Evolutionary conservation across 2,797 vertebrate species (phyloP), one percentile per base, ranked within the genome.

Genomic region (Tragelaphus oryx): DNA sequence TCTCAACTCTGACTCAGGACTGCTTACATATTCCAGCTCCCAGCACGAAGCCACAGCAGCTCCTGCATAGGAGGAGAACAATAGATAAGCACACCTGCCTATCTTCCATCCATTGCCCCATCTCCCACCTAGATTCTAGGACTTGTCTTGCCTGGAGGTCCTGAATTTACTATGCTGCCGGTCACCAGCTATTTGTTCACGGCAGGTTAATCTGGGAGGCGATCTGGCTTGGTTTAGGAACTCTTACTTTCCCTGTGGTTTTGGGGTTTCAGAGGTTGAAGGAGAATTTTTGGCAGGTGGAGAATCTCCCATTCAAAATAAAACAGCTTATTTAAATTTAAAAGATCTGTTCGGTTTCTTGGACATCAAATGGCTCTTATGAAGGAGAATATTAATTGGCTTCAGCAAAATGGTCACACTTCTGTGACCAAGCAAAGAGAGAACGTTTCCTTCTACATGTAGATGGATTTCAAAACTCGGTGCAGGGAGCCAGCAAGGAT

Each of bases 261-360:
- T 96, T 71, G 78, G 44, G 92, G 55, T 91, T 95, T 96, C 87
- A 88, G 44, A 88, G 37, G 26, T 92, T 95, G 57, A 74, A 94
- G 84, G 96, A 80, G 33, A 95, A 88, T 96, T 94, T 57, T 87
- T 96, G 92, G 95, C 44, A 95, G 28, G 60, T 94, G 26, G 8
- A 68, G 44, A 76, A 71, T 88, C 96, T 90, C 75, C 80, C 26
- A 76, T 95, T 96, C 62, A 87, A 97, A 94, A 93, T 80, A 92
- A 94, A 94, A 87, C 33, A 95, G 79, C 78, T 92, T 93, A 14
- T 82, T 88, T 55, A 55, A 37, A 54, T 62, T 82, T 84, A 80
- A 68, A 62, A 54, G 37, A 14, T 26, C 60, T 52, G 14, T 90
- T 93, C 89, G 46, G 22, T 87, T 95, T 97, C 78, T 50, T 33